Percentiles rank a stretch among this genome's conserved stretches.
Evolutionary conservation across 2,888 invertebrate species (phyloP).

Genomic region (Notodonta ziczac): DNA sequence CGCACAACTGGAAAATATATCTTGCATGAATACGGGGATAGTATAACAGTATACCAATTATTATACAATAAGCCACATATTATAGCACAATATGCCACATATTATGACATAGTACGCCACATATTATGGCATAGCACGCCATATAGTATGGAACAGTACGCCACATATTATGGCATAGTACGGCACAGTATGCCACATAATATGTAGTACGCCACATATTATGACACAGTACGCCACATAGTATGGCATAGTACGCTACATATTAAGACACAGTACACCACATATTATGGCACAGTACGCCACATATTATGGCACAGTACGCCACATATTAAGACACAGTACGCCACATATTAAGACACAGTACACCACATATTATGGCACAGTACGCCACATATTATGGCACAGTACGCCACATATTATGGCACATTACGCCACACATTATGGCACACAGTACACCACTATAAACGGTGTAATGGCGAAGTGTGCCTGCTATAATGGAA

Average conservation of each 20-base stretch:
- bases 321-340: not conserved
- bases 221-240: not conserved
- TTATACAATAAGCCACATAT: not conserved
- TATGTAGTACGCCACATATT: not conserved
- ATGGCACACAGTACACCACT: not conserved
- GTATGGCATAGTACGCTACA: not conserved
- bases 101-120: not conserved
- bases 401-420: not conserved
- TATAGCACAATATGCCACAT: not conserved
- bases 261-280: not conserved
- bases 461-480: too few species aligned
- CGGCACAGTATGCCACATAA: not conserved
- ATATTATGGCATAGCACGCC: not conserved
- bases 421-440: not conserved
- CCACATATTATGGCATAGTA: not conserved
- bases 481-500: too few species aligned
- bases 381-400: not conserved
- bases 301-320: not conserved
- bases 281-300: not conserved
- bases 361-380: not conserved
- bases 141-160: not conserved
- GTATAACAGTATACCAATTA: too few species aligned
- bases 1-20: conserved; percentile 42
- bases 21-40: too few species aligned
- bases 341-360: not conserved